Base-by-base conservation (phyloP, 2,888 invertebrate species). In the Chironomus tentans region DNA sequence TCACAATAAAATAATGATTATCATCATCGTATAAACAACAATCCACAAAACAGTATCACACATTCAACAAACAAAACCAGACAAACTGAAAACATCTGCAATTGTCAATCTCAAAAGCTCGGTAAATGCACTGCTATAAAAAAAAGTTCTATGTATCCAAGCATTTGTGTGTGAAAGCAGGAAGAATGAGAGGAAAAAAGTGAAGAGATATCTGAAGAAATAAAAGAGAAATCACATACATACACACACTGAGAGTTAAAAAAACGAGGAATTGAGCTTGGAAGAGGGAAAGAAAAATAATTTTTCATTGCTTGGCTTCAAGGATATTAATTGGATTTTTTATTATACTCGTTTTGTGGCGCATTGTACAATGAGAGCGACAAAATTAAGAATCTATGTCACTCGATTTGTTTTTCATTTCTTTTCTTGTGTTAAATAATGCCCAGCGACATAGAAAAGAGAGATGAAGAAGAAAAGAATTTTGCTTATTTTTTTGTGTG, bases 321-420 rank as follows among this genome's bases (percentile, higher is more conserved):
- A 71, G 15, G 48, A 71, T 71, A 71, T 71, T 71, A 71, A 71
- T 71, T 71, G 71, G 71, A 71, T 71, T 71, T 71, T 71, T 71
- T 71, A 71, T 71, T 38, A 68, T 68, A 13, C 68, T 68, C 68
- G 28, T 68, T 38, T 68, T 68, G 65, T 65, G 21, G 65, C 65
- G 21, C 22, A 24, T 22, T 12, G 38, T 3, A 22, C 65, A 13
- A 65, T 12, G 22, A 62, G 22, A 65, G 65, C 13, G 21, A 24
- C 24, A 22, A 21, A 65, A 65, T 24, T 65, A 65, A 65, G 21
- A 56, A 56, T 56, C 24, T 24, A 24, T 65, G 65, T 65, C 65
- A 21, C 22, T 65, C 12, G 13, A 13, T 22, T 65, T 56, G 56
- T 56, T 65, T 21, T 65, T 24, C 21, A 65, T 65, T 65, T 56